Conservation (phyloP, 2,888 invertebrate species). For the Drosophila robusta region DNA sequence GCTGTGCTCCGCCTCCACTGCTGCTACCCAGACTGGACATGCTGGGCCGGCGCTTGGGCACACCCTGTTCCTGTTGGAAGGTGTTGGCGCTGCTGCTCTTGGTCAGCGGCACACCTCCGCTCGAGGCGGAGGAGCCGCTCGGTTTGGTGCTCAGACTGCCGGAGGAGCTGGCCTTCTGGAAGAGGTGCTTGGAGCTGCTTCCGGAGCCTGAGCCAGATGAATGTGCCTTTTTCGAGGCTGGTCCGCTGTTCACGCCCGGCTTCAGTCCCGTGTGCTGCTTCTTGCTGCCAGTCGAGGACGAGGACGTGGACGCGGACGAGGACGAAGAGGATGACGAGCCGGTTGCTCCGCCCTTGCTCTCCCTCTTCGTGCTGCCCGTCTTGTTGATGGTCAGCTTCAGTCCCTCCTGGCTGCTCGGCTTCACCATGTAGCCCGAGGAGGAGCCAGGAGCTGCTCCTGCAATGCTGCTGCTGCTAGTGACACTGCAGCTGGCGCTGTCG, state of each 20-base stretch:
- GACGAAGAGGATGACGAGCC: constrained; percentile 21
- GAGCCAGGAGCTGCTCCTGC: constrained; percentile 44
- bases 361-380: constrained; percentile 87
- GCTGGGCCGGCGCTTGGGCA: constrained; percentile 64
- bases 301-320: constrained; percentile 30
- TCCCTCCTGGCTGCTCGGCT: constrained; percentile 93
- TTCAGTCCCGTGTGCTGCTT: constrained; percentile 93
- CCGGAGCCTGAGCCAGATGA: constrained; percentile 4
- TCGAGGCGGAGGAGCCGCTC: constrained; percentile 47
- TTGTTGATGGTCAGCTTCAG: constrained; percentile 97
- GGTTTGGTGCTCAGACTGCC: constrained; percentile 82
- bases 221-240: constrained; percentile 89
- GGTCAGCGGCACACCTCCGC: constrained; percentile 68
- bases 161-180: constrained; percentile 85
- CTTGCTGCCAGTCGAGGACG: constrained; percentile 48
- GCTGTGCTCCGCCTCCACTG: constrained; percentile 38
- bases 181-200: constrained; percentile 85
- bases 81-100: constrained; percentile 84
- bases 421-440: constrained; percentile 94
- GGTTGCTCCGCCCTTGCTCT: constrained; percentile 19
- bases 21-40: constrained; percentile 54
- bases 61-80: constrained; percentile 70
- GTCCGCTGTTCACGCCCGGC: constrained; percentile 94
- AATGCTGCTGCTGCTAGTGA: constrained; percentile 39
- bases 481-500: constrained; percentile 20